A percentile compares a stretch with the other conserved stretches of the same genome.
These are phyloP conservation scores for Drosophila pallidifrons DNA, from an alignment of 1,140 invertebrate genomes.

Conservation along the genomic window DNA sequence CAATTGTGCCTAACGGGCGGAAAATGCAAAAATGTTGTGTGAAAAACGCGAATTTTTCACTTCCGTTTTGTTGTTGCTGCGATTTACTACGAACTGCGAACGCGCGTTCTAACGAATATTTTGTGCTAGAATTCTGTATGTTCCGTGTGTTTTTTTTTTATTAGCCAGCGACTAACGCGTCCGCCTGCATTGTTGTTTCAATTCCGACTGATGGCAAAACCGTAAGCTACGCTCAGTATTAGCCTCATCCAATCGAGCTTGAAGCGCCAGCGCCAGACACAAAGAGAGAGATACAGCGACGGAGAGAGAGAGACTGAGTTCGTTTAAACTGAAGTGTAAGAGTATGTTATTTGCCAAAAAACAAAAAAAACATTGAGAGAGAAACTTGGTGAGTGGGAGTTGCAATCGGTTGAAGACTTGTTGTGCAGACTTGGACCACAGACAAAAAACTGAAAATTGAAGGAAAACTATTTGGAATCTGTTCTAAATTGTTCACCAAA, in stretches of 20 bases:
- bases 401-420: conserved; percentile 9
- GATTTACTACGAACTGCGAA: conserved; percentile 65
- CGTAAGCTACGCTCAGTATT: conserved; percentile 55
- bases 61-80: conserved; percentile 68
- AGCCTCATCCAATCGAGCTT: conserved; percentile 52
- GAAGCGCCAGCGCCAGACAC: conserved; percentile 41
- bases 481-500: neutral
- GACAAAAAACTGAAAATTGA: neutral
- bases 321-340: conserved; percentile 12
- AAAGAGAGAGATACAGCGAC: neutral
- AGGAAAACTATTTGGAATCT: neutral
- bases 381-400: conserved; percentile 45
- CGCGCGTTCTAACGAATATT: conserved; percentile 54
- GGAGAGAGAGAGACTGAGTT: neutral
- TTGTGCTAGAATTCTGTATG: neutral
- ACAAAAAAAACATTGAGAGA: conserved; percentile 53
- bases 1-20: conserved; percentile 73
- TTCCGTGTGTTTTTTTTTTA: conserved; percentile 20
- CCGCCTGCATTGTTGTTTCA: conserved; percentile 78
- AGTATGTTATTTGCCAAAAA: conserved; percentile 59
- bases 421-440: conserved; percentile 4
- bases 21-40: conserved; percentile 81
- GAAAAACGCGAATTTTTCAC: conserved; percentile 81
- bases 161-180: conserved; percentile 68
- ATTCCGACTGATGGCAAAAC: conserved; percentile 70